Base-by-base conservation (phyloP, 2,797 vertebrate genomes). In the Poecile montanus region DNA sequence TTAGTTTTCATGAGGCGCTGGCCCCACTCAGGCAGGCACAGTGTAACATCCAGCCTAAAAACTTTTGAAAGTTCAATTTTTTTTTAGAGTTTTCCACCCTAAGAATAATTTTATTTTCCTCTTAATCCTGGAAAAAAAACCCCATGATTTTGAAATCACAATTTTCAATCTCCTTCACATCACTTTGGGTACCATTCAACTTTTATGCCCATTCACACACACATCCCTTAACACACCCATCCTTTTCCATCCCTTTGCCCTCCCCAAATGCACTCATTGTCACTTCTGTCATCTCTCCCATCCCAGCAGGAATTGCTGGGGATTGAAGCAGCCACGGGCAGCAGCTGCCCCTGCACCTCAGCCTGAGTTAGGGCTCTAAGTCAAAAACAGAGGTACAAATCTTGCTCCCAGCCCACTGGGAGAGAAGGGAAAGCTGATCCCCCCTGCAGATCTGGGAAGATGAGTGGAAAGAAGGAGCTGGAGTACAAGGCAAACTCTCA, bases 1-100 rank as follows among this genome's bases (percentile, higher is more conserved):
- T 76, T 27, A 29, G 0, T 57, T 89, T 85, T 83, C n/a, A 10
- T n/a, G 40, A 71, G 25, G 7, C 0, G 0, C 20, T 40, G n/a
- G 22, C 40, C 14, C 16, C 10, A 25, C 27, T 58, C 25, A 68
- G 11, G 2, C 6, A 44, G 21, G 16, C 22, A 58, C n/a, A 73
- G 4, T 7, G 6, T 15, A 54, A 29, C 1, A 5, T 9, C 20
- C 38, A 13, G 16, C 10, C 8, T 51, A 51, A 70, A 88, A 40
- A 13, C 7, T 68, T 81, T 5, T 2, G 4, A 11, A 62, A 86
- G 4, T 4, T 51, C 18, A 70, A 15, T 8, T 1, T 9, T 51
- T 72, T 60, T 70, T 53, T 30, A 29, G 4, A 16, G 6, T 48
- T 91, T 40, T 54, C 5, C 10, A 19, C 60, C 60, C 9, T 7